These are phyloP conservation scores for Brevimyrus niger DNA, from an alignment of 2,113 vertebrate genomes.

Conservation along the genomic window DNA sequence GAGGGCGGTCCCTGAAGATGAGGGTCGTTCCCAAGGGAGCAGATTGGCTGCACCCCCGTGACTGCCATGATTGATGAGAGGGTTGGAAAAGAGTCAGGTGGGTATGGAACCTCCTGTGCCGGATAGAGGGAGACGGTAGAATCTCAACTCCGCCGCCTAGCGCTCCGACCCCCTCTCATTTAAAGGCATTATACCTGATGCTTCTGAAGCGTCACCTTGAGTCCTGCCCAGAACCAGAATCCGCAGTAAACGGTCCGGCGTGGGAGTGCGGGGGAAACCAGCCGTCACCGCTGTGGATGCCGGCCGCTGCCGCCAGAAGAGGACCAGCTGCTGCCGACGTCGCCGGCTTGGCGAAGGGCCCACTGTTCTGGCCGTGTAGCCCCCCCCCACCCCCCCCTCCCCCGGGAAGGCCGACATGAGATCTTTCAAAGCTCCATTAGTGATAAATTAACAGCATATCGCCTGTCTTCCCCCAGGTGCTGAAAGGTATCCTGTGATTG, in stretches of 20 bases:
- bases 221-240: not conserved
- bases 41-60: not conserved
- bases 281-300: not conserved
- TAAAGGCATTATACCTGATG: not conserved
- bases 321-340: not conserved
- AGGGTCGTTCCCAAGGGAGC: not conserved
- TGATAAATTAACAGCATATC: conserved; percentile 3
- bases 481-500: not conserved
- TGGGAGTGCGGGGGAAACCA: not conserved
- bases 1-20: not conserved
- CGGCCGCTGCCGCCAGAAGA: not conserved
- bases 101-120: not conserved
- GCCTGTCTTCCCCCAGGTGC: not conserved
- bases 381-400: not conserved
- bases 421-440: not conserved
- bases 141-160: not conserved
- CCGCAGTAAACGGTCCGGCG: not conserved
- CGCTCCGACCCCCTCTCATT: not conserved
- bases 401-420: not conserved
- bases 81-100: not conserved
- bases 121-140: not conserved
- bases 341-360: not conserved
- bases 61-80: not conserved
- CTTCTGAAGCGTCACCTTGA: not conserved
- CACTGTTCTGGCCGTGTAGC: not conserved